These are phyloP conservation scores for Wasmannia auropunctata DNA, from an alignment of 1,140 invertebrate species.

Conservation along the genomic window DNA sequence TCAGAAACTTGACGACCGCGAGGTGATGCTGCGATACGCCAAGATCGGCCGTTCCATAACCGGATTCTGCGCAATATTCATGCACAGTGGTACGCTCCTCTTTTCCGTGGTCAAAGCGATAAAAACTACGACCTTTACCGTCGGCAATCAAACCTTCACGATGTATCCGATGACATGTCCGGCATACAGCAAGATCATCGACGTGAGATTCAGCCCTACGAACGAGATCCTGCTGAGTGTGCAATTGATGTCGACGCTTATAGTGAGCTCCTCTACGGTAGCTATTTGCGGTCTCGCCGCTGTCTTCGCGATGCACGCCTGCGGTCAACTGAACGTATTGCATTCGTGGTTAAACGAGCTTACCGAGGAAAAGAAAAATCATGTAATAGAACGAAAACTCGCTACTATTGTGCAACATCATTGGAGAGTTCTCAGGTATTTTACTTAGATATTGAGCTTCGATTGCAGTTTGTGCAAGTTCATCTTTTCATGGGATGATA, in stretches of 20 bases:
- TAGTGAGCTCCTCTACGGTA: conserved; percentile 32
- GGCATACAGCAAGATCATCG: conserved; percentile 49
- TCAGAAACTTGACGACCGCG: background rate
- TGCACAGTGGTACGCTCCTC: conserved; percentile 22
- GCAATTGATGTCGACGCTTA: conserved; percentile 16
- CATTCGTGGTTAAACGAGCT: conserved; percentile 43
- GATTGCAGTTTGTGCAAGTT: no score
- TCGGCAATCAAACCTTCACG: conserved; percentile 59
- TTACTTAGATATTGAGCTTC: no score
- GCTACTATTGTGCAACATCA: conserved; percentile 63
- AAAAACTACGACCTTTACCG: background rate
- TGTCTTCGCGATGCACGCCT: conserved; percentile 56
- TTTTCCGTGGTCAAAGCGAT: conserved; percentile 44
- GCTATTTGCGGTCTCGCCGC: conserved; percentile 50
- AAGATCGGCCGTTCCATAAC: conserved; percentile 31
- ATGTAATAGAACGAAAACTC: background rate
- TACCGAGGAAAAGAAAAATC: background rate
- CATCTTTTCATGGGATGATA: no score
- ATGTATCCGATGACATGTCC: conserved; percentile 59
- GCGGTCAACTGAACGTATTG: conserved; percentile 57
- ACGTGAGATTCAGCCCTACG: conserved; percentile 56
- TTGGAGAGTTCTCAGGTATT: conserved; percentile 55
- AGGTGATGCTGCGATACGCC: conserved; percentile 47
- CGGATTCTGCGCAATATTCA: conserved; percentile 36
- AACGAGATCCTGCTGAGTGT: conserved; percentile 65